phyloP scores from a whole-genome alignment of 2,888 invertebrate species.

The Argynnis bischoffii region DNA sequence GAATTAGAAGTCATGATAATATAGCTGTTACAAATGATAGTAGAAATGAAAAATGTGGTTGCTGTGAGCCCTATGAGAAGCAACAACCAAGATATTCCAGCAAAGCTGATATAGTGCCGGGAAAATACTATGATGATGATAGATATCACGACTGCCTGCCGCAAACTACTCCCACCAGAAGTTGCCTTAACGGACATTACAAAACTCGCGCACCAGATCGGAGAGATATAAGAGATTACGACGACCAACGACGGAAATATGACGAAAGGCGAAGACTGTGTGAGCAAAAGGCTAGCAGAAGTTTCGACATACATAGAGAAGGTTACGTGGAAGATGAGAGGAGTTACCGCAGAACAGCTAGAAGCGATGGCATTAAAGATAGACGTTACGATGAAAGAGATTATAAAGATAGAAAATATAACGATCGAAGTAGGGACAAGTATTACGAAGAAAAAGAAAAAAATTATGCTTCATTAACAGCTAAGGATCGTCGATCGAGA shows the following conservation, averaged over 20 bases:
- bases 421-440: conserved; percentile 48
- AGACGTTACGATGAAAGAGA: conserved; percentile 52
- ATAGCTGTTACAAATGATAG: conserved; percentile 41
- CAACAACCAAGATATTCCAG: conserved; percentile 52
- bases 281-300: conserved; percentile 66
- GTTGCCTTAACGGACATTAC: conserved; percentile 50
- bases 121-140: conserved; percentile 48
- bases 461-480: conserved; percentile 44
- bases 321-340: conserved; percentile 55
- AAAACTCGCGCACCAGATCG: conserved; percentile 44
- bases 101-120: conserved; percentile 51
- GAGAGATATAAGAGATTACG: conserved; percentile 54
- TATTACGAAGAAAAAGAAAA: conserved; percentile 56
- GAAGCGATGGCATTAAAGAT: conserved; percentile 58
- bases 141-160: conserved; percentile 53
- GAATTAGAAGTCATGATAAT: conserved; percentile 50
- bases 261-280: conserved; percentile 56
- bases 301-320: conserved; percentile 62
- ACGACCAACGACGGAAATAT: conserved; percentile 48
- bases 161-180: conserved; percentile 50
- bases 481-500: conserved; percentile 53
- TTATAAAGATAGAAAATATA: conserved; percentile 48
- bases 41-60: conserved; percentile 48
- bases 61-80: conserved; percentile 51
- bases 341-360: conserved; percentile 50